Evolutionary conservation across 37 sponge, comb jelly and placozoan genomes (phyloP), one percentile per base, ranked within the genome.

Genomic region (Agelas oroides): DNA sequence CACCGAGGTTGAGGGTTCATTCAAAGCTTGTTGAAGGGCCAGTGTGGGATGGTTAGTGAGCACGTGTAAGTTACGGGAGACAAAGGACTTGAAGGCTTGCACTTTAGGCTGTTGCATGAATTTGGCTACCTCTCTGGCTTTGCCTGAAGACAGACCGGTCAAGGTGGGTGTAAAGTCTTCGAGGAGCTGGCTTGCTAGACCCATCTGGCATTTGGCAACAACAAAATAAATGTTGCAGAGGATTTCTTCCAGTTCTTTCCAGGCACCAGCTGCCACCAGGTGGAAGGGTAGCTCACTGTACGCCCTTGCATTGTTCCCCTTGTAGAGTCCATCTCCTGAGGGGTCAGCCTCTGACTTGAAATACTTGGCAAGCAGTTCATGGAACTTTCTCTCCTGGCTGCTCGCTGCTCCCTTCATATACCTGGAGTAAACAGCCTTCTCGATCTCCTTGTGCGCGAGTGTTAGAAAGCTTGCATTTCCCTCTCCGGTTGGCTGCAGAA

Each of bases 21-120:
- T 97, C 63, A 97, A 21, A 19, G 98, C 96, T 71, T 97, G 98
- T 67, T 97, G 98, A 28, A 92, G 72, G 17, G 94, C 73, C 40
- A 97, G 89, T 17, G 94, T 46, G 5, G 98, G 94, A 30, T 70
- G 89, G 58, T 28, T 38, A 0, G 35, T 59, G 2, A 96, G 58
- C 37, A 96, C 81, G 84, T 93, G 94, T 52, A 96, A 84, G 53
- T 96, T 96, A 8, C 94, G 79, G 8, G 97, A 96, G 5, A 93
- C 84, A 70, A 96, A 96, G 0, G 80, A 79, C n/a, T 83, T 86
- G 83, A 91, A 96, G 2, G 55, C 80, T 30, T 78, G 53, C 33
- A 96, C 93, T 65, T 23, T 23, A 23, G 88, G 91, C 17, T 55
- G 77, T 20, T 87, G 78, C 33, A 84, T 75, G 69, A 90, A 87